Base-by-base conservation (phyloP, 2,113 vertebrate species). In the Sapajus apella region DNA sequence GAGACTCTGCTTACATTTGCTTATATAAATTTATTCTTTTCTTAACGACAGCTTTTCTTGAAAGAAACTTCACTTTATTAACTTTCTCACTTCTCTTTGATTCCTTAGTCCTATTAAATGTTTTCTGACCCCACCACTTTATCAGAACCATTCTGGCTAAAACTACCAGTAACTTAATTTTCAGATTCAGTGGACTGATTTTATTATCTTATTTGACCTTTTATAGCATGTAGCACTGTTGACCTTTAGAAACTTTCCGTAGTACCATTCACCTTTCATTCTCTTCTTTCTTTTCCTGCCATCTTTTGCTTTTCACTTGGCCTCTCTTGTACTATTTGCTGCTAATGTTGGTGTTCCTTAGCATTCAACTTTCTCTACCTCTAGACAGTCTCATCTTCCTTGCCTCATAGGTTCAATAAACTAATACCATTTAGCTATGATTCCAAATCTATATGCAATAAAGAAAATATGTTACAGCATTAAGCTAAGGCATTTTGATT, bases 141-240 rank as follows among this genome's bases (percentile, higher is more conserved):
- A 85, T 90, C 17, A 73, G 50, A 85, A 58, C 30, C 37, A 27
- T 88, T 92, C 72, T 87, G 85, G 80, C 64, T 96, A 84, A 96
- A 87, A 80, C 32, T 90, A n/a, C 23, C n/a, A 77, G 20, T 92
- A 61, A 94, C 76, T 96, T 92, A 52, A 96, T 95, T 90, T 96
- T 90, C n/a, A 72, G 83, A 96, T 40, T 45, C 76, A 87, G 21
- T 76, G 37, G 45, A 32, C 47, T 90, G 76, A 80, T 95, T 83
- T 80, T 92, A 81, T 84, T 45, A 58, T n/a, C 23, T 91, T 82
- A 27, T 30, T 87, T 84, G 90, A 87, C 70, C 52, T 87, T 83
- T 45, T 81, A 1, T 81, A 76, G 79, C 25, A 52, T 55, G 43
- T n/a, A 75, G 25, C 61, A 79, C 45, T 83, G 32, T 6, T 94